phyloP scores from a whole-genome alignment of 2,888 invertebrate genomes.

The Stenodema calcarata region DNA sequence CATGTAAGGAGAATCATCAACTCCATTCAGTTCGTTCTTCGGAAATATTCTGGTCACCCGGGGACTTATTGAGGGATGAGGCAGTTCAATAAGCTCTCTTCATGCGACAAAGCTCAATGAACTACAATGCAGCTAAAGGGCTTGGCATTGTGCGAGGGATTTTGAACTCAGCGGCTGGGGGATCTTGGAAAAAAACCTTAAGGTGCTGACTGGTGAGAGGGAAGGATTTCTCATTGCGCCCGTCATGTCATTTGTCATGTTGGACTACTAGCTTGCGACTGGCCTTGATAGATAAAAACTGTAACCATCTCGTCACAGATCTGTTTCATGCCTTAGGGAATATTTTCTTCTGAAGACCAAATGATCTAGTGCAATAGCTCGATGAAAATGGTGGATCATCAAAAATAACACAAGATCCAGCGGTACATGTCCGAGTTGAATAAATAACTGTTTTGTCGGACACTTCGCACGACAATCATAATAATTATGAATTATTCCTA shows the following conservation, averaged over 20 bases:
- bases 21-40: background rate
- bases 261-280: background rate
- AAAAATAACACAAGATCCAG: too few species aligned
- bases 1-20: too few species aligned
- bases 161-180: background rate
- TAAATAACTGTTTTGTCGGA: too few species aligned
- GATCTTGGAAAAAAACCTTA: background rate
- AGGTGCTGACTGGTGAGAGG: background rate
- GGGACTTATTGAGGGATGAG: background rate
- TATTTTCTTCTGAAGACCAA: background rate
- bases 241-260: background rate
- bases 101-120: background rate
- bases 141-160: constrained; percentile 9
- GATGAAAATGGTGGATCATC: too few species aligned
- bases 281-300: background rate
- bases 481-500: too few species aligned
- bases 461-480: too few species aligned
- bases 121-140: constrained; percentile 10
- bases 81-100: background rate
- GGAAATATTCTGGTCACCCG: background rate
- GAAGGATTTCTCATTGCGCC: background rate
- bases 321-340: background rate
- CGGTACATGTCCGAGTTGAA: too few species aligned
- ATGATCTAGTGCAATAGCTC: background rate
- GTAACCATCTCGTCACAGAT: background rate